Base-by-base conservation (phyloP, 2,113 vertebrate species). In the Suncus etruscus region DNA sequence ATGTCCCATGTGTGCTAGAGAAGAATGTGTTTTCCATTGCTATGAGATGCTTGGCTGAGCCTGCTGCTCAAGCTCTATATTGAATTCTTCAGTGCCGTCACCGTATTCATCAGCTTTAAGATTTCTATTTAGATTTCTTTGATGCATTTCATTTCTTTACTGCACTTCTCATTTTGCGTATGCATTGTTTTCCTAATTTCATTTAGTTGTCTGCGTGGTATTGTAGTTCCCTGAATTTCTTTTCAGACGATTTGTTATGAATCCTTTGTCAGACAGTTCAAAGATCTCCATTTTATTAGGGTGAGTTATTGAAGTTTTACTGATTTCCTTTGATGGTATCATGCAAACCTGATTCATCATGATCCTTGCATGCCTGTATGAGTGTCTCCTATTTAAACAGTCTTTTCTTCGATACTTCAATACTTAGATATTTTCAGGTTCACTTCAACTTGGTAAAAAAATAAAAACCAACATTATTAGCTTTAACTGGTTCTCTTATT, bases 21-120 rank as follows among this genome's bases (percentile, higher is more conserved):
- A 61, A 61, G 58, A 61, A 61, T 61, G 18, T 61, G 58, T 61
- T 7, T 61, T 61, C 58, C 58, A 61, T 61, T 61, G 58, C 58
- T 82, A 10, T 82, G 82, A 69, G 54, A 66, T 65, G 72, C 29
- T 74, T 65, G 15, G 16, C 80, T 54, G 32, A 51, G 15, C 10
- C 54, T 81, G 39, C 69, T 65, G 45, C 73, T 89, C 22, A 89
- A 32, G 51, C 72, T 72, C 22, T 58, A 16, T 89, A 51, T n/a
- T 82, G 24, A 66, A 65, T 82, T 65, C 15, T 81, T 74, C 45
- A 25, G 39, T 81, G 80, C n/a, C 70, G 48, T 39, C 51, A 72
- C 32, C 32, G 31, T 72, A 72, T 72, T 72, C 69, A 32, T 72
- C 69, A 72, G 20, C 69, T 39, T n/a, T 39, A 31, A 20, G 69